phyloP scores from a whole-genome alignment of 2,888 invertebrate genomes.

The Platynereis dumerilii region DNA sequence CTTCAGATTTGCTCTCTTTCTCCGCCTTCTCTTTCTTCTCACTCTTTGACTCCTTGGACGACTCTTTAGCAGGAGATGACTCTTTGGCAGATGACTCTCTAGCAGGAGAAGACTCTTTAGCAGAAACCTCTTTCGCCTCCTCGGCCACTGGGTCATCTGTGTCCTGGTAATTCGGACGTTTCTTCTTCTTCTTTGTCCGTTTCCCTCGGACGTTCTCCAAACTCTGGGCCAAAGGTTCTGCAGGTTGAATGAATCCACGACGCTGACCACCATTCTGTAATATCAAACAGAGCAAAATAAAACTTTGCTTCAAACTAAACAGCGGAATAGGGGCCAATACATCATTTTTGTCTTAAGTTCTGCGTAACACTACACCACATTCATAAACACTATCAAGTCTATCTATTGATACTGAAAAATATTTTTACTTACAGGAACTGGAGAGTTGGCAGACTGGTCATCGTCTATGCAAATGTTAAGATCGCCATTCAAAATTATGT shows the following conservation, averaged over 20 bases:
- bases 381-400: too few species aligned
- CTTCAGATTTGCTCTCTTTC: too few species aligned
- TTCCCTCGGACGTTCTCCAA: conserved; percentile 67
- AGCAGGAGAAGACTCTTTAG: too few species aligned
- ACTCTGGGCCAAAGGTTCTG: conserved; percentile 79
- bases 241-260: conserved; percentile 71
- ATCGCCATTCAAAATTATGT: conserved; percentile 88
- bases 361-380: too few species aligned
- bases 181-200: conserved; percentile 29
- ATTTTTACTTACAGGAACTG: conserved; percentile 8
- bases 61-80: not conserved
- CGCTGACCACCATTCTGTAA: conserved; percentile 6
- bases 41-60: too few species aligned
- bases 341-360: too few species aligned
- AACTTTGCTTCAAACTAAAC: not conserved
- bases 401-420: too few species aligned
- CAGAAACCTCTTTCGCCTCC: not conserved
- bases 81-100: not conserved
- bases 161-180: conserved; percentile 27
- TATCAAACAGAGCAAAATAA: not conserved
- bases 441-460: conserved; percentile 2
- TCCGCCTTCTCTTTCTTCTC: too few species aligned
- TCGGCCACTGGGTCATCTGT: conserved; percentile 3
- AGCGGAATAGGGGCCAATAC: not conserved
- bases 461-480: conserved; percentile 32